Base-by-base conservation (phyloP, 2,888 invertebrate species). In the Tetranychus truncatus region DNA sequence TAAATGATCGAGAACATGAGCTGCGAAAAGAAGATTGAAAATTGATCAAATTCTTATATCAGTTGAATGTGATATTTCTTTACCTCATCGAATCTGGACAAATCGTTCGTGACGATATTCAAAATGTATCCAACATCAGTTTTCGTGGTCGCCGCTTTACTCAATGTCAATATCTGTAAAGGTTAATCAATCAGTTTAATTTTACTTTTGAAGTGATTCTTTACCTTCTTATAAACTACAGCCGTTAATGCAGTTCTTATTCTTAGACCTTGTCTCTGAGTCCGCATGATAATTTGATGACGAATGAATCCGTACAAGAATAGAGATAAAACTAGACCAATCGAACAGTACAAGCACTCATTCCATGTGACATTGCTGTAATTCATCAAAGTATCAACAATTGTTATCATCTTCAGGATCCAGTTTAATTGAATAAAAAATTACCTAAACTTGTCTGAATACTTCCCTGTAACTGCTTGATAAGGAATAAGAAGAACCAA, bases 401-500 rank as follows among this genome's bases (percentile, higher is more conserved):
- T 34, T 34, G 34, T 34, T 34, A 0, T n/a, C 34, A 5, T 34
- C 34, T 34, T 34, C 34, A 34, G 4, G 34, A 34, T 34, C 0
- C 3, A 34, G 34, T 3, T 34, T n/a, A 24, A 1, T 34, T n/a
- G n/a, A 5, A 34, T 3, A 34, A 34, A 55, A 8, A 55, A 15
- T 55, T 55, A 55, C 55, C 55, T 55, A 15, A 55, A 55, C 15
- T 55, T 55, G 55, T 55, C 55, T 55, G 55, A 55, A 55, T 55
- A 55, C 6, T 55, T 75, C 2, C 44, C 73, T 66, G 72, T 73
- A 24, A 67, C 9, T 69, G 89, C 89, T 85, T 95, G 92, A 45
- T 92, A 85, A 0, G 93, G 92, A 77, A 93, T 86, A 0, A 92
- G 88, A 78, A 92, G 80, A 15, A 93, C 84, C 34, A 95, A 86